phyloP scores from a whole-genome alignment of 2,888 invertebrate species.

The Melinopterus prodromus region DNA sequence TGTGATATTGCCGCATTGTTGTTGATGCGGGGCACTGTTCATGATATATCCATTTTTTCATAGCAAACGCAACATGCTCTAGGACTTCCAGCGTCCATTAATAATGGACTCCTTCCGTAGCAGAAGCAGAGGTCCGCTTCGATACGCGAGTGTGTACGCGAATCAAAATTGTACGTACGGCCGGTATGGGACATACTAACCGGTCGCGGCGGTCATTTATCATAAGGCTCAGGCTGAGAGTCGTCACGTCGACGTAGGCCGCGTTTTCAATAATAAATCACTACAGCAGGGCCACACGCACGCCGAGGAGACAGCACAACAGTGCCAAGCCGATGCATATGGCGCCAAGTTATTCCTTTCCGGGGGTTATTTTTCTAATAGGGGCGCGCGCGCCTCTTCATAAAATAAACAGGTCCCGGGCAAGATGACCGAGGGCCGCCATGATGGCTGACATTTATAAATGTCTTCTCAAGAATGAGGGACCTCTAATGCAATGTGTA shows the following conservation, averaged over 20 bases:
- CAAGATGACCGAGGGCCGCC: not conserved
- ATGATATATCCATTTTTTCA: too few species aligned
- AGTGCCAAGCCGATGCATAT: slow-evolving; percentile 4
- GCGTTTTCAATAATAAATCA: slow-evolving; percentile 4
- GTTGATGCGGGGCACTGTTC: too few species aligned
- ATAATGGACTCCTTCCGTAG: not conserved
- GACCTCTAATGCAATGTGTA: not conserved
- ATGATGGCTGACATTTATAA: not conserved
- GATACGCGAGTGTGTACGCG: not conserved
- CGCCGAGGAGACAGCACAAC: not conserved
- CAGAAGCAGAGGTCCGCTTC: not conserved
- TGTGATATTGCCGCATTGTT: too few species aligned
- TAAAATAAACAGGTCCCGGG: not conserved
- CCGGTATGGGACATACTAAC: not conserved
- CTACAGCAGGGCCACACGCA: not conserved
- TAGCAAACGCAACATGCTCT: too few species aligned
- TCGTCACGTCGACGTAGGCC: slow-evolving; percentile 4
- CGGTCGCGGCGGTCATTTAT: not conserved
- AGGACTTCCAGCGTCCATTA: not conserved
- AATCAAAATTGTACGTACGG: not conserved
- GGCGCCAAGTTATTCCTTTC: not conserved
- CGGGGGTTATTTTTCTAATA: not conserved
- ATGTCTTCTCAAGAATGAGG: not conserved
- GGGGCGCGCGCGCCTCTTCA: not conserved
- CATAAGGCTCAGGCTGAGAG: not conserved